A percentile compares a stretch with the other conserved stretches of the same genome.
phyloP scores from a whole-genome alignment of 2,113 vertebrate genomes.

The Australoheros scitulus region DNA sequence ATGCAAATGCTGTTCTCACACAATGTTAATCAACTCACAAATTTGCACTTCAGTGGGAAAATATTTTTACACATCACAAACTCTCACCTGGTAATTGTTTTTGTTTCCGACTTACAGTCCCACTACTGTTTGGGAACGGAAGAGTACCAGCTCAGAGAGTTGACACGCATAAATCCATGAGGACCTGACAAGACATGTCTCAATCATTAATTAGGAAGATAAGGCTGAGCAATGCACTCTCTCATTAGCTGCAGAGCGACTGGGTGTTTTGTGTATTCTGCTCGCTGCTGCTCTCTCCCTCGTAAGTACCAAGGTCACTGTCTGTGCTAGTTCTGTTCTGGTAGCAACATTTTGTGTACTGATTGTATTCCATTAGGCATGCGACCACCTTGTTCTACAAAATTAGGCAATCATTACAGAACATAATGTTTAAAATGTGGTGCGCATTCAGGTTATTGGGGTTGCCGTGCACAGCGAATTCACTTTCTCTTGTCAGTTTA shows the following conservation, averaged over 20 bases:
- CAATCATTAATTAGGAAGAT: constrained; percentile 61
- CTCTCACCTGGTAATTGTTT: constrained; percentile 43
- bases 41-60: constrained; percentile 49
- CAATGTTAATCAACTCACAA: constrained; percentile 20
- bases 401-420: constrained; percentile 52
- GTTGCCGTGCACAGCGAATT: constrained; percentile 5
- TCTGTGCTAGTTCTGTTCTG: constrained; percentile 1
- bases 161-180: neutral
- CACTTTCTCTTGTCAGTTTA: constrained; percentile 10
- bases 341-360: neutral
- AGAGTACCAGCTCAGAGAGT: neutral
- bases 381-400: constrained; percentile 28
- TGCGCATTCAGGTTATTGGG: constrained; percentile 11
- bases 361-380: constrained; percentile 39
- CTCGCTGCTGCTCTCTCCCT: neutral
- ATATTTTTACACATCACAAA: constrained; percentile 21
- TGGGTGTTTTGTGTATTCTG: constrained; percentile 40
- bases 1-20: constrained; percentile 17
- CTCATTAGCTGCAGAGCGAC: constrained; percentile 53
- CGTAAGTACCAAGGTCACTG: constrained; percentile 51
- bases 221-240: constrained; percentile 32
- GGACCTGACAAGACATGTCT: constrained; percentile 30
- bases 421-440: constrained; percentile 34
- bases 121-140: neutral
- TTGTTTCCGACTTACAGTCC: constrained; percentile 7